Base-by-base conservation (phyloP, 2,797 vertebrate species). In the Smutsia gigantea region DNA sequence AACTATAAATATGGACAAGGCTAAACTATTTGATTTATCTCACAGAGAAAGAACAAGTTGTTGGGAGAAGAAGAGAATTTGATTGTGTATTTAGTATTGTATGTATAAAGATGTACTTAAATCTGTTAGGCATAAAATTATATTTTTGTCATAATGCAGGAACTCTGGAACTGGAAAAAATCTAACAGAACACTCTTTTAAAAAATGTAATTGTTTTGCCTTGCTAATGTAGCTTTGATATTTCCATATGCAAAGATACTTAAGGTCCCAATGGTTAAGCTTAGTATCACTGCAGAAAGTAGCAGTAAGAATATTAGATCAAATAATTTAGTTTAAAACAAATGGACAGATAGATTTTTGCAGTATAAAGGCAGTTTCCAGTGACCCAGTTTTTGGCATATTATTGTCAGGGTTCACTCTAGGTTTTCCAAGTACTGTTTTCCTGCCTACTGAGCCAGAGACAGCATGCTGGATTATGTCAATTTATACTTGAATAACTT, bases 331-430 rank as follows among this genome's bases (percentile, higher is more conserved):
- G 17, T 89, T 95, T 89, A 82, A 57, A 81, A 74, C 75, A 94
- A 83, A 88, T 84, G 69, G 27, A 66, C 25, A 94, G 83, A 68
- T 23, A 64, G 37, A 59, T 66, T 19, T 95, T 94, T 96, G 63
- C 83, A 79, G 68, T 90, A 72, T 87, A 83, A 87, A 89, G 74
- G 23, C 9, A 72, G 53, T 87, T 95, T 96, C n/a, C 72, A 91
- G 34, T 96, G 96, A 97, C 90, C 79, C 83, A 93, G 85, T 87
- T 97, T 95, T 91, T 79, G 85, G 14, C 5, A n/a, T 92, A 93
- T 97, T 66, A 64, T 46, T 86, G 78, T 90, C 81, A 59, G 69
- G 84, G 57, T 93, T 97, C 93, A 95, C 46, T 93, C n/a, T 69
- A 82, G 51, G 64, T 84, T 95, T 95, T 92, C 90, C 34, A 92